phyloP scores from a whole-genome alignment of 1,140 invertebrate species.

The Dendrolimus punctatus region DNA sequence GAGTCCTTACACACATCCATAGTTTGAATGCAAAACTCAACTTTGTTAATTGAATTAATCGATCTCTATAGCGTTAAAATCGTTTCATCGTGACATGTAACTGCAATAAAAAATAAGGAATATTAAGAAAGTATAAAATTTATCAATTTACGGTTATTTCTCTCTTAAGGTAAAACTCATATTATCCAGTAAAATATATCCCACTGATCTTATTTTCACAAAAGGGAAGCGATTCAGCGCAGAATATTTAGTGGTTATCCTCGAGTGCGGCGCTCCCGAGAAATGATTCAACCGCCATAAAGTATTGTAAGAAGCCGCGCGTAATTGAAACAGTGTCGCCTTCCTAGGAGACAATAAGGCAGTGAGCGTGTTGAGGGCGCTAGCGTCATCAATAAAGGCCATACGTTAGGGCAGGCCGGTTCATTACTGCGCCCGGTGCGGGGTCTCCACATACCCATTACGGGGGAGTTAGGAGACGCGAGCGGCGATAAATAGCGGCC shows the following conservation, averaged over 20 bases:
- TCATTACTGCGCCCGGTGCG: conserved; percentile 46
- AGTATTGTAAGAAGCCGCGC: conserved; percentile 34
- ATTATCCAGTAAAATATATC: no score
- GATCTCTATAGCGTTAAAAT: no score
- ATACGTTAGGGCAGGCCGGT: conserved; percentile 53
- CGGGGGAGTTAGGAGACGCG: conserved; percentile 59
- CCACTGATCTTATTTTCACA: neutral
- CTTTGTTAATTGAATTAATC: no score
- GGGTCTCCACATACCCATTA: conserved; percentile 55
- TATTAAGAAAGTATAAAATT: no score
- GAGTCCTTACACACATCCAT: no score
- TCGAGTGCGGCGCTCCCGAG: conserved; percentile 8
- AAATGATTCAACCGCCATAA: conserved; percentile 25
- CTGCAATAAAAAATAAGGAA: no score
- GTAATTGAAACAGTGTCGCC: conserved; percentile 44
- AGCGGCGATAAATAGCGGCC: conserved; percentile 60
- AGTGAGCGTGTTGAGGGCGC: conserved; percentile 29
- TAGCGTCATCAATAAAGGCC: conserved; percentile 59
- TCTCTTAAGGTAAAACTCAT: no score
- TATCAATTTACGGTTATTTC: no score
- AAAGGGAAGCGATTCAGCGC: neutral
- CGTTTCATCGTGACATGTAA: no score
- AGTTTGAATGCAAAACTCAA: no score
- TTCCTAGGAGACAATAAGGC: conserved; percentile 41
- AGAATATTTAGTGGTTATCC: neutral